phyloP scores from a whole-genome alignment of 1,140 invertebrate genomes.

The Psix sp. region DNA sequence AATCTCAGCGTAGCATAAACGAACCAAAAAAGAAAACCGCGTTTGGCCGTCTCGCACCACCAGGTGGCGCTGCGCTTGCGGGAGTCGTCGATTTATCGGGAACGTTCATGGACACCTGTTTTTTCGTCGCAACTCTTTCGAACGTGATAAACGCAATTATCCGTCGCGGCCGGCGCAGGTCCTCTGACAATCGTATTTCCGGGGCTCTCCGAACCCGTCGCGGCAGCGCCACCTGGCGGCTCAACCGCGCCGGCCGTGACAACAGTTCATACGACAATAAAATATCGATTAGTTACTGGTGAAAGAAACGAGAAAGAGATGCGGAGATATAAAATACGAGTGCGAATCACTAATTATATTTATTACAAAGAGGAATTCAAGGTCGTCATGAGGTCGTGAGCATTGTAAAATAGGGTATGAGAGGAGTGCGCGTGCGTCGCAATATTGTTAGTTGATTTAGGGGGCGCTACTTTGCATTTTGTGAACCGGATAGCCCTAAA shows the following conservation, averaged over 20 bases:
- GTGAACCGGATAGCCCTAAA: no score
- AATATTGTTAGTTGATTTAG: slow-evolving; percentile 17
- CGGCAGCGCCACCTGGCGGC: slow-evolving; percentile 17
- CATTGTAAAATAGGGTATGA: slow-evolving; percentile 41
- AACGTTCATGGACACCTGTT: slow-evolving; percentile 55
- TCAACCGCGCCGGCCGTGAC: slow-evolving; percentile 42
- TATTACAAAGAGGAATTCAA: slow-evolving; percentile 67
- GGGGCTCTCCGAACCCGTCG: no score
- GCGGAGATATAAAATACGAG: slow-evolving; percentile 75
- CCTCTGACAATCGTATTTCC: slow-evolving; percentile 1
- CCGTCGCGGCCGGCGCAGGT: not conserved
- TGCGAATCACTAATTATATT: slow-evolving; percentile 76
- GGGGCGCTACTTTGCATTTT: no score
- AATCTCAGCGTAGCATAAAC: no score
- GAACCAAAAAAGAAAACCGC: slow-evolving; percentile 1
- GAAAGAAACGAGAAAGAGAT: slow-evolving; percentile 45
- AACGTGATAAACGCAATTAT: slow-evolving; percentile 47
- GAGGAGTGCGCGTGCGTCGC: slow-evolving; percentile 9
- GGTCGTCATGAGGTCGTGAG: slow-evolving; percentile 57
- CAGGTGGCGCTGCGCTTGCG: no score
- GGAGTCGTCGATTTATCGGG: slow-evolving; percentile 55
- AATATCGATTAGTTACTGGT: slow-evolving; percentile 76
- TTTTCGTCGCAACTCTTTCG: slow-evolving; percentile 56
- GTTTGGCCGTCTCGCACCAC: no score
- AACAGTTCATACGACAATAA: slow-evolving; percentile 78